phyloP scores from a whole-genome alignment of 2,888 invertebrate genomes.

The Deilephila porcellus region DNA sequence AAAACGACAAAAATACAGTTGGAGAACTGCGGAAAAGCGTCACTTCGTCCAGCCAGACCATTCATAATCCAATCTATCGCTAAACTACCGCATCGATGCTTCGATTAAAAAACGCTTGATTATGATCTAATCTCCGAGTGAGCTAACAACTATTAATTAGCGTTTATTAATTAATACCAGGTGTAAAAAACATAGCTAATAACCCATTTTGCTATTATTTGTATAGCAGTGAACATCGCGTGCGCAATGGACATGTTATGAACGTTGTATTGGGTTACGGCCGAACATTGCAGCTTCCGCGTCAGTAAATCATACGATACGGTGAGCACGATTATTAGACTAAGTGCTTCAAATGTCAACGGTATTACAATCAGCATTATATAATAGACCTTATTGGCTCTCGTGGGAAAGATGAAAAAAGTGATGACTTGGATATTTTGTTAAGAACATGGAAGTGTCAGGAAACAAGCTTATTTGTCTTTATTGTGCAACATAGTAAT shows the following conservation, averaged over 20 bases:
- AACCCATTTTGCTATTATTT: conserved; percentile 2
- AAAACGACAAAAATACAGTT: too few species aligned
- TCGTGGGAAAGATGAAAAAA: neutral
- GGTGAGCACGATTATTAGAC: conserved; percentile 24
- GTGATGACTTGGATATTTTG: neutral
- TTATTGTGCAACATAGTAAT: neutral
- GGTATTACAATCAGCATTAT: neutral
- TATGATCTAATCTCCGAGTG: neutral
- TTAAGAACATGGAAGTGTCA: neutral
- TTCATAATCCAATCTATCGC: too few species aligned
- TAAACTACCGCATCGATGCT: too few species aligned
- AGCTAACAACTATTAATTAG: neutral
- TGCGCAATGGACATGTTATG: conserved; percentile 41
- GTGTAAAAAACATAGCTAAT: neutral
- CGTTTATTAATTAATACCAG: neutral
- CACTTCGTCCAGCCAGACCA: too few species aligned
- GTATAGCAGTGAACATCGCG: conserved; percentile 40
- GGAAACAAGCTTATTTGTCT: too few species aligned
- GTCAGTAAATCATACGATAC: conserved; percentile 35
- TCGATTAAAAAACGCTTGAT: neutral
- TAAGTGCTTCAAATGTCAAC: conserved; percentile 8
- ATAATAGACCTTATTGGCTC: neutral
- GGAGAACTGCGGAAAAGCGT: too few species aligned
- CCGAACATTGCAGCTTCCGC: conserved; percentile 39
- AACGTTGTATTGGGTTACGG: conserved; percentile 39